These are phyloP conservation scores for Temnothorax rugatulus DNA, from an alignment of 2,888 invertebrate genomes.

Conservation along the genomic window DNA sequence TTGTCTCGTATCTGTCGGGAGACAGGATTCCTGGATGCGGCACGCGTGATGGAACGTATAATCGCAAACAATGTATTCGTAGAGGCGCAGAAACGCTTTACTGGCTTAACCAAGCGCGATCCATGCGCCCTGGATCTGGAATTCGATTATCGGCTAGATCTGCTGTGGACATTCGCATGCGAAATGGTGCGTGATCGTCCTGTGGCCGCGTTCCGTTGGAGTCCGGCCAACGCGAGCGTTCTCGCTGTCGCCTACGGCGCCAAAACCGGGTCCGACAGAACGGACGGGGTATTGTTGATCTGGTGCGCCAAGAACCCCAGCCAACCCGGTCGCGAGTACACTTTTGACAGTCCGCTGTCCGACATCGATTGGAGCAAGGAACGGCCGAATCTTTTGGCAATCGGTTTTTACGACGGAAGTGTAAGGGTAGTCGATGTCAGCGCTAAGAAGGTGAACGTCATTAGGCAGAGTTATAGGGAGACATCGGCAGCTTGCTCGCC, in stretches of 20 bases:
- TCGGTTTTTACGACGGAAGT: conserved; percentile 92
- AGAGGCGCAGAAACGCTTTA: conserved; percentile 90
- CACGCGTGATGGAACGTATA: conserved; percentile 90
- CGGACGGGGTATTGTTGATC: conserved; percentile 90
- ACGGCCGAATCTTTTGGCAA: conserved; percentile 91
- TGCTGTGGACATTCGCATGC: conserved; percentile 90
- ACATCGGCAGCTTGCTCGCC: conserved; percentile 90
- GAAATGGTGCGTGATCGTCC: conserved; percentile 87
- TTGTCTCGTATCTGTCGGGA: conserved; percentile 82
- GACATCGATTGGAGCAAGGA: conserved; percentile 90
- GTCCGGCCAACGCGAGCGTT: conserved; percentile 90
- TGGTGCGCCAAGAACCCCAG: conserved; percentile 93
- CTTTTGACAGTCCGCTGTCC: conserved; percentile 90
- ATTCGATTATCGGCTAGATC: conserved; percentile 89
- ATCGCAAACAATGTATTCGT: conserved; percentile 90
- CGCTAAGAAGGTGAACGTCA: conserved; percentile 86
- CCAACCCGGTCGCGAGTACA: conserved; percentile 91
- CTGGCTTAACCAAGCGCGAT: conserved; percentile 89
- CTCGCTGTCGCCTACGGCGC: conserved; percentile 92
- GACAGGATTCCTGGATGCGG: conserved; percentile 86
- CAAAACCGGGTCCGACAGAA: conserved; percentile 70
- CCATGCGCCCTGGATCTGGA: conserved; percentile 89
- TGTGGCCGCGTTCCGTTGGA: conserved; percentile 90
- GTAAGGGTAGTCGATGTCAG: conserved; percentile 91
- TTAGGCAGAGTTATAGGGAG: conserved; percentile 88